Evolutionary conservation across 1,140 invertebrate species (phyloP), one percentile per base, ranked within the genome.

Genomic region (Zaprionus capensis): DNA sequence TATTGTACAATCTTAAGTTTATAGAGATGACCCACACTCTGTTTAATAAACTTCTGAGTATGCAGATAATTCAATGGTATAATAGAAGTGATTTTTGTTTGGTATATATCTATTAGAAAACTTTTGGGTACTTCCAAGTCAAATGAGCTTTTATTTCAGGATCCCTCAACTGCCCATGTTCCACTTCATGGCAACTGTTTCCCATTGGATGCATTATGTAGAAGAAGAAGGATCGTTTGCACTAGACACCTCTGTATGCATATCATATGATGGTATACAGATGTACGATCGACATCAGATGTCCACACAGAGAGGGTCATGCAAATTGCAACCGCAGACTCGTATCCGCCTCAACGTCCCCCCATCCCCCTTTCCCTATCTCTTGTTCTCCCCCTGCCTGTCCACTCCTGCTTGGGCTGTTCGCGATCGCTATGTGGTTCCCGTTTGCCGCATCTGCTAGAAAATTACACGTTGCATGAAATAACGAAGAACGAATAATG

Each of bases 401-500:
- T 11, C 7, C 2, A 34, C 31, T 34, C 7, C 6, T 31, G 28
- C 28, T 5, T 15, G 5, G 14, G 64, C 55, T 67, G 71, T 76
- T n/a, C 17, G 44, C 14, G 24, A 58, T 71, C 26, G 28, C 38
- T 14, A 24, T 67, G 5, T 14, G 24, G 9, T 78, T 75, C 6
- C n/a, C 22, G 22, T 26, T 24, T 62, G 22, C 14, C 22, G 81
- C 81, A 83, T 83, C 81, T 84, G 81, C 81, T 80, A 78, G 64
- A 65, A 83, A 83, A 83, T 83, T 83, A 83, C 57, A 83, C 73
- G 81, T 84, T 80, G 69, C 77, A 24, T 24, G 28, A 57, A 24
- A 5, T 12, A 49, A 49, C 17, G 7, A 22, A 17, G 20, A 49
- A 49, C 38, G 15, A 41, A 41, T 41, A n/a, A 46, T 46, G 41